A percentile compares a stretch with the other conserved stretches of the same genome.
These are phyloP conservation scores for Blastobasis lacticolella DNA, from an alignment of 2,888 invertebrate genomes.

Conservation along the genomic window DNA sequence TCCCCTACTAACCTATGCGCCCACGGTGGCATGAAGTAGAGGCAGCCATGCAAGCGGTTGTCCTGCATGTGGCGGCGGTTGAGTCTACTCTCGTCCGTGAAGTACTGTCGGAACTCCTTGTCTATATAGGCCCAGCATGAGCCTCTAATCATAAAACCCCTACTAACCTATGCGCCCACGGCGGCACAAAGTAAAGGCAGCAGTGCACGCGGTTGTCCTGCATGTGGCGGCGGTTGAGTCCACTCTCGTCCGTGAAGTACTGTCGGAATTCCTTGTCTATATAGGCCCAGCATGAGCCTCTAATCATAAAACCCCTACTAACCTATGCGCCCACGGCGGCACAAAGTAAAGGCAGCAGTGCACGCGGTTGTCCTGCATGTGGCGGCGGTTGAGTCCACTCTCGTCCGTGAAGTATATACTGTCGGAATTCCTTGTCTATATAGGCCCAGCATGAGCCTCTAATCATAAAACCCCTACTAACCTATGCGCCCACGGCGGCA, in stretches of 20 bases:
- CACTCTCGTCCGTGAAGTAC: slow-evolving; percentile 92
- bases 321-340: slow-evolving; percentile 97
- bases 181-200: slow-evolving; percentile 95
- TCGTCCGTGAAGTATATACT: slow-evolving; percentile 91
- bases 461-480: slow-evolving; percentile 38
- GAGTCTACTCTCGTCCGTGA: slow-evolving; percentile 95
- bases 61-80: slow-evolving; percentile 97
- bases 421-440: slow-evolving; percentile 91
- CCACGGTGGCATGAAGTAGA: slow-evolving; percentile 96
- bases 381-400: slow-evolving; percentile 94
- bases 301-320: slow-evolving; percentile 16
- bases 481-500: slow-evolving; percentile 97
- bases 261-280: slow-evolving; percentile 92
- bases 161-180: slow-evolving; percentile 94
- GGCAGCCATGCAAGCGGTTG: slow-evolving; percentile 95
- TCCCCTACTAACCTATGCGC: slow-evolving; percentile 92
- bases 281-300: slow-evolving; percentile 92
- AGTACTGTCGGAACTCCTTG: slow-evolving; percentile 88
- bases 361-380: slow-evolving; percentile 96
- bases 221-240: slow-evolving; percentile 95
- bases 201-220: slow-evolving; percentile 97
- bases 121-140: slow-evolving; percentile 94
- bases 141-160: too few relatives aligned
- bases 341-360: slow-evolving; percentile 97
- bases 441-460: slow-evolving; percentile 92